These are phyloP conservation scores for Neodiprion fabricii DNA, from an alignment of 1,140 invertebrate species.

Conservation along the genomic window DNA sequence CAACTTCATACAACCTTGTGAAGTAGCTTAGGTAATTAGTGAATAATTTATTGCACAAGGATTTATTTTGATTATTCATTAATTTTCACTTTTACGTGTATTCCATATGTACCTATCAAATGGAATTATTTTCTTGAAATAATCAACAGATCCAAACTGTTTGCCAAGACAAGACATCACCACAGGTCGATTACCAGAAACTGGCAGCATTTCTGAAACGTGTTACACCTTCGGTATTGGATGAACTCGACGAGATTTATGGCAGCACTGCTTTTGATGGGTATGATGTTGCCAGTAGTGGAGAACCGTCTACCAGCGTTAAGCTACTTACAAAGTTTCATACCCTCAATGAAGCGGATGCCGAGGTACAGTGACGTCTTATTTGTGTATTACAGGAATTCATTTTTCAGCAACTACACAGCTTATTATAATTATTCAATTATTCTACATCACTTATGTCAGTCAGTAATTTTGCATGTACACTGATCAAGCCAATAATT, in stretches of 20 bases:
- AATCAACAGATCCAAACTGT: constrained; percentile 51
- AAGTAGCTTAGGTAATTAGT: not conserved
- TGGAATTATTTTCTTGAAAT: constrained; percentile 10
- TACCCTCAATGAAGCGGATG: constrained; percentile 37
- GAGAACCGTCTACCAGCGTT: constrained; percentile 35
- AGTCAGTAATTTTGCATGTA: too few species aligned
- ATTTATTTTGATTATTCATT: constrained; percentile 12
- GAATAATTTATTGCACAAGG: constrained; percentile 12
- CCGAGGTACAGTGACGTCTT: constrained; percentile 33
- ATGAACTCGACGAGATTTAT: constrained; percentile 55
- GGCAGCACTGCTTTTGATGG: constrained; percentile 52
- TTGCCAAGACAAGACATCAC: constrained; percentile 33
- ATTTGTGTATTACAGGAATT: not conserved
- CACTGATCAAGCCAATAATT: too few species aligned
- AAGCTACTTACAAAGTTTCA: constrained; percentile 47
- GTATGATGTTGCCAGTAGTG: constrained; percentile 42
- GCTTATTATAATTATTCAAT: too few species aligned
- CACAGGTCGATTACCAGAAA: constrained; percentile 49
- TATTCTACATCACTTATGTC: not conserved
- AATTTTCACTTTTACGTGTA: not conserved
- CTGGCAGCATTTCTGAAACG: constrained; percentile 53
- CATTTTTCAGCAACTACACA: too few species aligned
- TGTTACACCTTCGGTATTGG: constrained; percentile 52
- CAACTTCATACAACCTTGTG: constrained; percentile 13
- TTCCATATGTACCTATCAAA: not conserved